Evolutionary conservation across 2,888 invertebrate species (phyloP), one percentile per base, ranked within the genome.

Genomic region (Megamerina dolium): DNA sequence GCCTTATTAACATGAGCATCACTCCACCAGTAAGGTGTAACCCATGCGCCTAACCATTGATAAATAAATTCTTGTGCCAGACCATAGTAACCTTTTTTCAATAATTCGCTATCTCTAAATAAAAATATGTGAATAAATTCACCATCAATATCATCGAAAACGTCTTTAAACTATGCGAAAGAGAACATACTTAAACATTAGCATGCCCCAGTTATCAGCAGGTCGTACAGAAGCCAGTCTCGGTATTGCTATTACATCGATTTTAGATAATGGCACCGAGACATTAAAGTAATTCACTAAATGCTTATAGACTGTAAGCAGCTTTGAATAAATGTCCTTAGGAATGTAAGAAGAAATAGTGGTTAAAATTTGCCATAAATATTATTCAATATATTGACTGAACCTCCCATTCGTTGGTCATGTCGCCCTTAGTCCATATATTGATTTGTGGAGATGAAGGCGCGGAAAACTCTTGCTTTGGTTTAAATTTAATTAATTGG

Each of bases 1-100:
- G 87, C 87, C 61, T 85, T 85, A 56, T 85, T 87, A 10, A 86
- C 74, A 52, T 83, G 82, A 1, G 84, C 83, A 55, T 85, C 85
- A 30, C 77, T 80, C 85, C 85, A 87, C 80, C 83, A 83, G 13
- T 77, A 80, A 0, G 88, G 87, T 0, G 87, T 85, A 1, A 83
- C 77, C 49, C 82, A 75, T 4, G 82, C 79, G 1, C 87, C 87
- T 12, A 88, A 68, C 88, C 88, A 89, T 63, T 88, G 88, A 63
- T 86, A 85, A 3, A 82, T 78, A 29, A 87, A 58, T 63, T 88
- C 87, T 55, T 85, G 83, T 0, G 83, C 77, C 3, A 85, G 69
- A 48, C 79, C 81, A 66, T 81, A 79, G 52, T 80, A 79, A 1
- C 81, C 81, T 34, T 75, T 75, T 52, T 76, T 77, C 50, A 79